Evolutionary conservation across 2,888 invertebrate genomes (phyloP), one percentile per base, ranked within the genome.

Genomic region (Drosophila lacicola): DNA sequence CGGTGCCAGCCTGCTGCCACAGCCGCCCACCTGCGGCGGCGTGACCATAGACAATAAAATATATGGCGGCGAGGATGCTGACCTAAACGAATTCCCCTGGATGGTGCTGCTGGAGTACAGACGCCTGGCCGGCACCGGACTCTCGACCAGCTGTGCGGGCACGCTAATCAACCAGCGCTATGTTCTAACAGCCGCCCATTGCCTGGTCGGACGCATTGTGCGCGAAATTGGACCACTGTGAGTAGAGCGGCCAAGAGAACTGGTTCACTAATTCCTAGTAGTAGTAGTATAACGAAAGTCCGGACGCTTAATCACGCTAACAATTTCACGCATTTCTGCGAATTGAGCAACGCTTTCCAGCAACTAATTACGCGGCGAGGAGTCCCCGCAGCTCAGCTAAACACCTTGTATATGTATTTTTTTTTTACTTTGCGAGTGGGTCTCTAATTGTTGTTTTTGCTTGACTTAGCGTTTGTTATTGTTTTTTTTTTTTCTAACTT

Each of bases 61-160:
- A 64, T 94, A 94, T 21, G 95, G 95, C 1, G 96, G 96, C 3
- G 92, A 92, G 19, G 90, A 91, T 63, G 92, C 95, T 0, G 94
- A 94, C 0, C 90, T 95, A 0, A 94, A 94, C 65, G 95, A 96
- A 78, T 95, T 95, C 78, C 95, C 95, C 0, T 96, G 96, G 96
- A 94, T 95, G 94, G 94, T 93, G 0, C 90, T 95, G n/a, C 80
- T 96, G 21, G 93, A 94, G 87, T 96, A 95, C 80, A 93, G 79
- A 57, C 67, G 82, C 42, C 74, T 94, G 19, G 74, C 63, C 17
- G 78, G 80, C 49, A 90, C 87, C 6, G 83, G 84, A 5, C 56
- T 84, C 10, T 66, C 86, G 11, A 87, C 80, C 13, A 90, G 92
- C 93, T 91, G 91, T 72, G 90, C 87, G 5, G 92, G 92, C 39